phyloP scores from a whole-genome alignment of 2,797 vertebrate species.

The Oreochromis grahami region DNA sequence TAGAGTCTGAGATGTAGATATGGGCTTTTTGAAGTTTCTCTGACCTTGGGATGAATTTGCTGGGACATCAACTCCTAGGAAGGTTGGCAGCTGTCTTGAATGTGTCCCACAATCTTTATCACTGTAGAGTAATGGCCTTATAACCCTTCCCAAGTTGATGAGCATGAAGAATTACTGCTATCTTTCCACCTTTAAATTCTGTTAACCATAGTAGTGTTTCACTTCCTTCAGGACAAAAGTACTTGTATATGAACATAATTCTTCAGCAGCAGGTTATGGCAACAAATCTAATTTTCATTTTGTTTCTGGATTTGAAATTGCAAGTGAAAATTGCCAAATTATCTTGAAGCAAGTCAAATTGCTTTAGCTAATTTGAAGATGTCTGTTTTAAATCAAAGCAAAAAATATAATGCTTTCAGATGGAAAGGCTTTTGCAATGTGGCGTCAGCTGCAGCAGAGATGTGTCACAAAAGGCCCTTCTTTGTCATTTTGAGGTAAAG shows the following conservation, averaged over 20 bases:
- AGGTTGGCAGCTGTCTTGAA: neutral
- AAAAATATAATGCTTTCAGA: neutral
- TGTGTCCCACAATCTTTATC: neutral
- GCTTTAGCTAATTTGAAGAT: neutral
- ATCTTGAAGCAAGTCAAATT: neutral
- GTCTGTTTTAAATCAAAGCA: neutral
- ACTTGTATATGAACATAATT: neutral
- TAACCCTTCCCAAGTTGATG: neutral
- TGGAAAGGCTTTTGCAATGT: neutral
- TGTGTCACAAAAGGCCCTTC: constrained; percentile 14
- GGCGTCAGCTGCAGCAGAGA: constrained; percentile 4
- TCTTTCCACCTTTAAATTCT: neutral
- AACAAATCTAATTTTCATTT: neutral
- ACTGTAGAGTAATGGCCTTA: neutral
- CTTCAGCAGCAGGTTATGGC: neutral
- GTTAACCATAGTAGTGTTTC: neutral
- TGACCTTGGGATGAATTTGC: neutral
- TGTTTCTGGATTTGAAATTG: neutral
- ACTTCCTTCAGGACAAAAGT: neutral
- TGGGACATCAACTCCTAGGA: neutral
- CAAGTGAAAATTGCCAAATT: neutral
- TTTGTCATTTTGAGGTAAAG: constrained; percentile 38
- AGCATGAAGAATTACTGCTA: neutral
- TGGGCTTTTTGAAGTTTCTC: neutral
- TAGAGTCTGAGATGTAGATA: neutral